Base-by-base conservation (phyloP, 1,140 invertebrate genomes). In the Bombus waltoni region DNA sequence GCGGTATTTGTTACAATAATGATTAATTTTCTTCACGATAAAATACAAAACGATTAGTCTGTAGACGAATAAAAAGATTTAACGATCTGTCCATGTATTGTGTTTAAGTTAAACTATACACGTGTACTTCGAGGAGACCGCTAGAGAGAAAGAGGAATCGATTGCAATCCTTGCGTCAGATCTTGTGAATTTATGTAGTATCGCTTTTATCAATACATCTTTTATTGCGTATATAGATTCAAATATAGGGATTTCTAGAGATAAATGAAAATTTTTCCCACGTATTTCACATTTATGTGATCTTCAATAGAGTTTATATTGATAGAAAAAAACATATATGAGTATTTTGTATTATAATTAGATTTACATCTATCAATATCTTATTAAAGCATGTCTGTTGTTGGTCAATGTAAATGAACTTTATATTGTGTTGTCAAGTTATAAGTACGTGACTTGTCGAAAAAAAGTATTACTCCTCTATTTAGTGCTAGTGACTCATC, bases 141-240 rank as follows among this genome's bases (percentile, higher is more conserved):
- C 35, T 35, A 84, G 59, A 47, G 22, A 68, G 47, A 66, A 73
- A 78, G 18, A 76, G 53, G 25, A 81, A 81, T 73, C 71, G 35
- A 70, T 65, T 65, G 40, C 42, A 65, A 87, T 82, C 53, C 72
- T 82, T 87, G 79, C 70, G 28, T 86, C 18, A 88, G 59, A 73
- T 88, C 38, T 59, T 47, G 75, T 40, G 70, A 75, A 87, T 87
- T 87, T 75, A 75, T 72, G 38, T 84, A 75, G 38, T 86, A 57
- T 42, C 1, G 40, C 47, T 87, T 82, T 47, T 44, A 57, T 59
- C n/a, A 62, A 47, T 72, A 32, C 18, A 57, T 42, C 22, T 65
- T 35, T 78, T 40, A 65, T 8, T 42, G 3, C 8, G 47, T 22
- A 53, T 22, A 53, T 53, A 53, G 18, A 35, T 28, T 32, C 18